A percentile compares a stretch with the other conserved stretches of the same genome.
Evolutionary conservation across 2,113 vertebrate species (phyloP).

Genomic region (Leucosticte australis): DNA sequence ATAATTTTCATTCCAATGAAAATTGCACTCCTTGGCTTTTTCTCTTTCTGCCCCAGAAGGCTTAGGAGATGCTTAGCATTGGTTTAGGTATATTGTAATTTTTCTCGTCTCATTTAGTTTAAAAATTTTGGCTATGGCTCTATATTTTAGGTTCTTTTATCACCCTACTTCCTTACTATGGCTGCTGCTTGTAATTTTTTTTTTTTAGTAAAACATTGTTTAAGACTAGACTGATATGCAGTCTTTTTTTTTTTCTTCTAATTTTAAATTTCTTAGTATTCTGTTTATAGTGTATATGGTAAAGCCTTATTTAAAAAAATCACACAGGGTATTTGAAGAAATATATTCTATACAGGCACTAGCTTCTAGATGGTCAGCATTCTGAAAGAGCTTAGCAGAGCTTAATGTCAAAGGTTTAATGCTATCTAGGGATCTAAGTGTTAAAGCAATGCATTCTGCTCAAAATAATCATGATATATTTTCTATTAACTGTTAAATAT

Average conservation of each 20-base stretch:
- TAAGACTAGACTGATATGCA: not conserved
- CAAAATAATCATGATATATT: not conserved
- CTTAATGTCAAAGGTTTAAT: not conserved
- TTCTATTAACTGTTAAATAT: not conserved
- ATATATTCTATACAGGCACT: not conserved
- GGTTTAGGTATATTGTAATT: not conserved
- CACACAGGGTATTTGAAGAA: not conserved
- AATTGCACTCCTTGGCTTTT: not conserved
- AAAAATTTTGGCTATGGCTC: not conserved
- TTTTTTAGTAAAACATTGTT: not conserved
- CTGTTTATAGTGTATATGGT: not conserved
- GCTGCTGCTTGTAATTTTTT: not conserved
- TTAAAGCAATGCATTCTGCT: not conserved
- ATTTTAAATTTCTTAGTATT: not conserved
- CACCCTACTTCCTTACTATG: not conserved
- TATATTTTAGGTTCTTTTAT: not conserved
- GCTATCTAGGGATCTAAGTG: not conserved
- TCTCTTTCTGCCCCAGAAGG: not conserved
- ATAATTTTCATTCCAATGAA: not conserved
- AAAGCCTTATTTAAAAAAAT: not conserved
- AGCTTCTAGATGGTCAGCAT: not conserved
- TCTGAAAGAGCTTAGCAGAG: not conserved
- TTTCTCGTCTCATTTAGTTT: not conserved
- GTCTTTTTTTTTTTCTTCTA: not conserved
- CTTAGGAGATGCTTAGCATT: not conserved